Evolutionary conservation across 1,140 invertebrate species (phyloP).

Genomic region (Drosophila sechellia): DNA sequence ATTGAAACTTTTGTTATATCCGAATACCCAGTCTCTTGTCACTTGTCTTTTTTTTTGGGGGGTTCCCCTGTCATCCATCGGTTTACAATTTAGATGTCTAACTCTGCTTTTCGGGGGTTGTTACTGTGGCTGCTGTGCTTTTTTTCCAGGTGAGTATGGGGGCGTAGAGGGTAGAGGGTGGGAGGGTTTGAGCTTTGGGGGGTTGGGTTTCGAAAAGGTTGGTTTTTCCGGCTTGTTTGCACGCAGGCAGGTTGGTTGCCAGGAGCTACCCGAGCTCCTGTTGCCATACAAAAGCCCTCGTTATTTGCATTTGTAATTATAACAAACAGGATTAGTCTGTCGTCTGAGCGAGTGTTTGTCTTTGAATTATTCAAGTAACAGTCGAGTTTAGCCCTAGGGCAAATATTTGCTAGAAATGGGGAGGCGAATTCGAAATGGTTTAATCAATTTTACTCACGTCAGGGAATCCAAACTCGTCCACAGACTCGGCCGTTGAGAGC

Average conservation of each 20-base stretch:
- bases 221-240: slow-evolving; percentile 57
- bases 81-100: slow-evolving; percentile 59
- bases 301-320: slow-evolving; percentile 85
- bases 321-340: slow-evolving; percentile 83
- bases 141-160: slow-evolving; percentile 63
- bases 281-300: slow-evolving; percentile 69
- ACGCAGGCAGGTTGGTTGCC: slow-evolving; percentile 34
- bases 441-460: slow-evolving; percentile 83
- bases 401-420: slow-evolving; percentile 61
- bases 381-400: slow-evolving; percentile 35
- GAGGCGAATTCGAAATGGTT: slow-evolving; percentile 57
- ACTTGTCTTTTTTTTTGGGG: slow-evolving; percentile 23
- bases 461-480: slow-evolving; percentile 85
- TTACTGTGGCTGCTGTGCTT: slow-evolving; percentile 59
- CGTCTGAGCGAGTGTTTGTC: slow-evolving; percentile 36
- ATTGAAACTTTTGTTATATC: slow-evolving; percentile 17
- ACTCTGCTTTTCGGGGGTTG: slow-evolving; percentile 57
- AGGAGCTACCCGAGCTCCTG: slow-evolving; percentile 16
- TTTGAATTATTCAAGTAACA: slow-evolving; percentile 75
- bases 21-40: slow-evolving; percentile 24
- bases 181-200: too few relatives aligned
- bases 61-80: neutral
- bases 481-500: slow-evolving; percentile 87
- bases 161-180: neutral
- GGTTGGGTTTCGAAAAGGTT: slow-evolving; percentile 9